These are phyloP conservation scores for Upupa epops DNA, from an alignment of 2,113 vertebrate species.

Conservation along the genomic window DNA sequence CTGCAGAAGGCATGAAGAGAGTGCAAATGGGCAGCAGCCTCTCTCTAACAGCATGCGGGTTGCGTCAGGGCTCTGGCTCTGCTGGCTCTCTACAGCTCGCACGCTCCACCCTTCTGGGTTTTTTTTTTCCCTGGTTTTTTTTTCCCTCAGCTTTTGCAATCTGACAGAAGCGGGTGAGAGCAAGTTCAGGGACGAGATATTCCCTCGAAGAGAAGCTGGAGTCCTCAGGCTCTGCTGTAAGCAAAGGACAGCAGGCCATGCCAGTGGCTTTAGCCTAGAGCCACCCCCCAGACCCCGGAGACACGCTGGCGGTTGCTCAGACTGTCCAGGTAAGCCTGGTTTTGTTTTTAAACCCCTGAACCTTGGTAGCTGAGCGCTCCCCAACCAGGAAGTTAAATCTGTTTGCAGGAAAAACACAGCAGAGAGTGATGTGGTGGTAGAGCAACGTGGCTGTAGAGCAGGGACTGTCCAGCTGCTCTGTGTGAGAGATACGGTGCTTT, in stretches of 20 bases:
- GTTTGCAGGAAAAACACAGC: neutral
- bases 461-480: neutral
- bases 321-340: slow-evolving; percentile 48
- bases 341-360: neutral
- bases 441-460: too few relatives aligned
- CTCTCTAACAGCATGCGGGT: rapidly evolving
- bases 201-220: neutral
- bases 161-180: neutral
- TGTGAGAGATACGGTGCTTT: neutral
- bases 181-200: neutral
- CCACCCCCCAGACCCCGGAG: rapidly evolving
- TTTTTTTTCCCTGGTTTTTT: too few relatives aligned
- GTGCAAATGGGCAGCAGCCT: neutral
- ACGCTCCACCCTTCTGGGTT: slow-evolving; percentile 6
- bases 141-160: neutral
- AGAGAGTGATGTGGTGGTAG: neutral
- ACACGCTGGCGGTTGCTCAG: neutral
- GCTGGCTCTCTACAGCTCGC: neutral
- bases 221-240: neutral
- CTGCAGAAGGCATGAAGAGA: neutral
- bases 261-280: neutral
- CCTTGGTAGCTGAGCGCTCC: neutral
- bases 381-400: slow-evolving; percentile 23
- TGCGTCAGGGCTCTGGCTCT: neutral
- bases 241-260: neutral